These are phyloP conservation scores for Rhynchophorus ferrugineus DNA, from an alignment of 1,140 invertebrate species.

Conservation along the genomic window DNA sequence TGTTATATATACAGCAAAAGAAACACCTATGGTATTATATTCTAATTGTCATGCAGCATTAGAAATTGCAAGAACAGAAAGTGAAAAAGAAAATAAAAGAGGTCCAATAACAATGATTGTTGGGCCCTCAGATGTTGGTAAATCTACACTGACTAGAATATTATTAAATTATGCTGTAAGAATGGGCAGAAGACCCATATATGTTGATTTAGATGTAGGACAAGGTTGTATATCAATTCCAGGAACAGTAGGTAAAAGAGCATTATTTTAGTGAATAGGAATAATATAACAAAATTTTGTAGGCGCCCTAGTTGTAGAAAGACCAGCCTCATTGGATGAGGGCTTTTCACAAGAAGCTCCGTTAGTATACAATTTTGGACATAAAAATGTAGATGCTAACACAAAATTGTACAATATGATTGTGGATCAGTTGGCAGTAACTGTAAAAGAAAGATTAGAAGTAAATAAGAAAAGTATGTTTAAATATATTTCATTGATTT, in stretches of 20 bases:
- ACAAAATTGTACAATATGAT: slow-evolving; percentile 79
- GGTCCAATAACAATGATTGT: slow-evolving; percentile 86
- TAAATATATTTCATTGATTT: slow-evolving; percentile 2
- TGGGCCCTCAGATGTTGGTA: slow-evolving; percentile 93
- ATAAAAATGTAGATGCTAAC: slow-evolving; percentile 72
- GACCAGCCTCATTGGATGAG: slow-evolving; percentile 86
- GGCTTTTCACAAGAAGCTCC: slow-evolving; percentile 88
- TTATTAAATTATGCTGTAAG: slow-evolving; percentile 91
- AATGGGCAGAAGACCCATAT: slow-evolving; percentile 77
- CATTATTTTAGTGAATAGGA: neutral
- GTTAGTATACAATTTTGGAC: slow-evolving; percentile 90
- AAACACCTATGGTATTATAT: slow-evolving; percentile 94
- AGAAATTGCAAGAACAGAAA: slow-evolving; percentile 78
- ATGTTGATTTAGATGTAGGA: slow-evolving; percentile 94
- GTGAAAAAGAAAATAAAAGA: slow-evolving; percentile 61
- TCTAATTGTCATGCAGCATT: slow-evolving; percentile 91
- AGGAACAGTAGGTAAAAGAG: slow-evolving; percentile 69
- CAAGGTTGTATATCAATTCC: slow-evolving; percentile 90
- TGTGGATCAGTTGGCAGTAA: slow-evolving; percentile 76
- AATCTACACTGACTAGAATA: slow-evolving; percentile 84
- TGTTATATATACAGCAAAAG: slow-evolving; percentile 88
- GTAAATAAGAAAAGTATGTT: slow-evolving; percentile 73
- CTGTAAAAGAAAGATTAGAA: slow-evolving; percentile 77
- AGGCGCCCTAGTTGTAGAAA: slow-evolving; percentile 82
- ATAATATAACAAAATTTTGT: neutral